Conservation (phyloP, 2,888 invertebrate species). For the Epinotia demarniana region DNA sequence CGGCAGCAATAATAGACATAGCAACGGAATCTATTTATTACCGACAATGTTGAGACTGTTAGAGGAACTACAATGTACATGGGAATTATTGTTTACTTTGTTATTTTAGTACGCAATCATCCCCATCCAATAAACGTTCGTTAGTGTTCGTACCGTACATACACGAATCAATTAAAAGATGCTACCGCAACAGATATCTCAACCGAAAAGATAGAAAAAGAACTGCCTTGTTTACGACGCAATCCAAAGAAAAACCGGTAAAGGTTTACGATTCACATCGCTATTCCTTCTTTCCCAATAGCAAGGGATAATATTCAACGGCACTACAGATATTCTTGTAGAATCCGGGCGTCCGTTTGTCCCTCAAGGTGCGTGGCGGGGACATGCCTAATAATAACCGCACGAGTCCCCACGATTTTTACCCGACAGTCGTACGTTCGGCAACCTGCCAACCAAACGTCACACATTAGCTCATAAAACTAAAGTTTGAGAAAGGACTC, state of each 20-base stretch:
- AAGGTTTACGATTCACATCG: neutral
- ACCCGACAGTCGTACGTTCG: constrained; percentile 73
- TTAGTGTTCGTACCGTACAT: too few species aligned
- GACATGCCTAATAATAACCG: constrained; percentile 66
- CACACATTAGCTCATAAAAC: constrained; percentile 81
- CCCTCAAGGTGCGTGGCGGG: constrained; percentile 75
- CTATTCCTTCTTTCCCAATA: constrained; percentile 2
- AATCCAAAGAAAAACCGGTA: neutral
- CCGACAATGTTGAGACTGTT: neutral
- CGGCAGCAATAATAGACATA: neutral
- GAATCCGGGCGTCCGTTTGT: constrained; percentile 59
- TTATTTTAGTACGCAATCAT: neutral
- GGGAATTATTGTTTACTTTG: neutral
- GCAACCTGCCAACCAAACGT: constrained; percentile 82
- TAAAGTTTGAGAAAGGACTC: constrained; percentile 82
- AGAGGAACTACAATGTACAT: neutral
- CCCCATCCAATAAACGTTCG: too few species aligned
- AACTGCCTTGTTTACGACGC: neutral
- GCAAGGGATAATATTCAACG: constrained; percentile 16
- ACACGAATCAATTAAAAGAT: too few species aligned
- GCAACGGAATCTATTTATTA: neutral
- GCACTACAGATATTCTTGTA: constrained; percentile 46
- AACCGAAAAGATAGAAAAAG: neutral
- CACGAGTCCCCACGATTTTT: constrained; percentile 70
- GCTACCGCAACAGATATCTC: neutral